These are phyloP conservation scores for Pollenia labialis DNA, from an alignment of 2,888 invertebrate genomes.

Conservation along the genomic window DNA sequence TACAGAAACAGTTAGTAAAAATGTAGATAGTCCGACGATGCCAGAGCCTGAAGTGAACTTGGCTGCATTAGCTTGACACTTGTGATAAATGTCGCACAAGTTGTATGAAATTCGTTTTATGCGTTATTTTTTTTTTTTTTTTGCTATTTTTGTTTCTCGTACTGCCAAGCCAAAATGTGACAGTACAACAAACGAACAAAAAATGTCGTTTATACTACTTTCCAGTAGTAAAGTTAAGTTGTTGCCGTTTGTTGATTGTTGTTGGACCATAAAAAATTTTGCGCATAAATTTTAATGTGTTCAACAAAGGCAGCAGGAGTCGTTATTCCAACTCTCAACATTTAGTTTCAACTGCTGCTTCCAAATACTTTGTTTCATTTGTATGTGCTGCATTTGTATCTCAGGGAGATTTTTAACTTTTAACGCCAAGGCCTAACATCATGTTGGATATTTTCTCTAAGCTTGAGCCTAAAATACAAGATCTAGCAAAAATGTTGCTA, in stretches of 20 bases:
- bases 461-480: conserved; percentile 37
- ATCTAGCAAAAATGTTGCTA: conserved; percentile 44
- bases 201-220: conserved; percentile 39
- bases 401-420: conserved; percentile 17
- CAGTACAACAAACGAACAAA: conserved; percentile 37
- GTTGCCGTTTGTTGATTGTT: conserved; percentile 47
- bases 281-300: conserved; percentile 63
- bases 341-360: background rate
- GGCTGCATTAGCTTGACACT: conserved; percentile 66
- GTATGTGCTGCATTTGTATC: conserved; percentile 29
- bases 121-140: conserved; percentile 20
- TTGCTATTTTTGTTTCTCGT: background rate
- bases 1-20: conserved; percentile 13
- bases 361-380: conserved; percentile 29
- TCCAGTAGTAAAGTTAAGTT: conserved; percentile 24
- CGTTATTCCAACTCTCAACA: conserved; percentile 2
- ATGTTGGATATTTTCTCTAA: background rate
- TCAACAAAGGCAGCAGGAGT: conserved; percentile 39
- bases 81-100: conserved; percentile 71
- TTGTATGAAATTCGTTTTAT: conserved; percentile 55
- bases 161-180: background rate
- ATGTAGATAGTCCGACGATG: conserved; percentile 33
- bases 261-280: conserved; percentile 56
- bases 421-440: background rate
- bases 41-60: conserved; percentile 58